Conservation (phyloP, 1,140 invertebrate species). For the Panagrolaimus sp. region DNA sequence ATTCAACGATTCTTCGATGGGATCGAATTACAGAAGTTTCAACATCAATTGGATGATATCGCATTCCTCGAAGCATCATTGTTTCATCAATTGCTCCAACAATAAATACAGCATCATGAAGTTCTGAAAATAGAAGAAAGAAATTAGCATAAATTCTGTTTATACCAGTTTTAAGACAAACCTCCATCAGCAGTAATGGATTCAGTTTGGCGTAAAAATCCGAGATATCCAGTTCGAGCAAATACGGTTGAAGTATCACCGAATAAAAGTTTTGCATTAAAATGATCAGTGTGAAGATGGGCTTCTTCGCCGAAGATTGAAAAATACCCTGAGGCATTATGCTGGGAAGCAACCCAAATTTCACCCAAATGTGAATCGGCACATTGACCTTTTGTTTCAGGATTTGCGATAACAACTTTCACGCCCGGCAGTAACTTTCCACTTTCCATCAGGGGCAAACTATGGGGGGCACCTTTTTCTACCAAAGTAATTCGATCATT, state of each 20-base stretch:
- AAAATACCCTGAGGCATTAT: constrained; percentile 95
- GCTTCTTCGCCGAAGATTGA: constrained; percentile 93
- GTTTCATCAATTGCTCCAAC: constrained; percentile 97
- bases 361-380: constrained; percentile 97
- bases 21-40: constrained; percentile 93
- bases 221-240: constrained; percentile 92
- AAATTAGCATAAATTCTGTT: neutral
- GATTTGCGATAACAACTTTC: constrained; percentile 96
- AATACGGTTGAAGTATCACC: constrained; percentile 89
- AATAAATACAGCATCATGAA: constrained; percentile 99
- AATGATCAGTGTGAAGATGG: constrained; percentile 83
- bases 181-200: constrained; percentile 72
- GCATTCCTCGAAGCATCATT: constrained; percentile 90
- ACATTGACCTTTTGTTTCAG: constrained; percentile 97
- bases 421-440: constrained; percentile 91
- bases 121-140: constrained; percentile 67
- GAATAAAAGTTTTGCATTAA: constrained; percentile 87
- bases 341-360: constrained; percentile 81
- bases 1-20: constrained; percentile 98
- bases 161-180: constrained; percentile 37
- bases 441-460: constrained; percentile 91
- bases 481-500: constrained; percentile 85
- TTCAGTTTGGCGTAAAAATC: constrained; percentile 90
- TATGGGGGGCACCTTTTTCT: constrained; percentile 81
- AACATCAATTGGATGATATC: constrained; percentile 98